These are phyloP conservation scores for Tilapia sparmanii DNA, from an alignment of 2,113 vertebrate genomes.

Conservation along the genomic window DNA sequence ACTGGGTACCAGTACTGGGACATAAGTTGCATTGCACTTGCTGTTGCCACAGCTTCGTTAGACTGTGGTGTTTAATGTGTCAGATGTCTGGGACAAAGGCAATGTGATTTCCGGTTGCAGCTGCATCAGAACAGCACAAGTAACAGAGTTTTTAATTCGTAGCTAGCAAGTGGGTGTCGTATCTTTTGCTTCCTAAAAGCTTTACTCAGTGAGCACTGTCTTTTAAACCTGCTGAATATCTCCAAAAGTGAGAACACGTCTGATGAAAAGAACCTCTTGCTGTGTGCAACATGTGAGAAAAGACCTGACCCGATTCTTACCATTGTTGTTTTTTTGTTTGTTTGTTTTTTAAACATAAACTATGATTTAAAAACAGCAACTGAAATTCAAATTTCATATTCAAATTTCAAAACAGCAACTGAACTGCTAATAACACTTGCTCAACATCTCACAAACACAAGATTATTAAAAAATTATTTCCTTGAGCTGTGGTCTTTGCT, in stretches of 20 bases:
- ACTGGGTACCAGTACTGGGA: background rate
- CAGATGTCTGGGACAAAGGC: background rate
- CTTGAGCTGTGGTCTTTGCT: background rate
- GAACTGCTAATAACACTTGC: background rate
- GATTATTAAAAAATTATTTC: background rate
- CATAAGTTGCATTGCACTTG: background rate
- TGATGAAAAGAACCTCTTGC: background rate
- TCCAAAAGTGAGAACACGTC: background rate
- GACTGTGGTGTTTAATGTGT: background rate
- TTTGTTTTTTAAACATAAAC: background rate
- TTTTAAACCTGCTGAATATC: background rate
- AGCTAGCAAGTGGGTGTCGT: rapidly evolving
- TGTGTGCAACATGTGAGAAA: background rate
- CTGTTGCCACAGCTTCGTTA: background rate
- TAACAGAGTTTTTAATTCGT: background rate
- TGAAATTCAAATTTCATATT: background rate
- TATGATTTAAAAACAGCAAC: background rate
- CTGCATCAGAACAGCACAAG: background rate
- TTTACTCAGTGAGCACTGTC: background rate
- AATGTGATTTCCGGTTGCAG: rapidly evolving
- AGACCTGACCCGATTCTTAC: background rate
- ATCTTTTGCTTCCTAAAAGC: background rate
- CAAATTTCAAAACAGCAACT: background rate
- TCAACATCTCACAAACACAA: background rate
- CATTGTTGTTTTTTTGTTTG: background rate